Base-by-base conservation (phyloP, 2,797 vertebrate genomes). In the Potorous gilbertii region DNA sequence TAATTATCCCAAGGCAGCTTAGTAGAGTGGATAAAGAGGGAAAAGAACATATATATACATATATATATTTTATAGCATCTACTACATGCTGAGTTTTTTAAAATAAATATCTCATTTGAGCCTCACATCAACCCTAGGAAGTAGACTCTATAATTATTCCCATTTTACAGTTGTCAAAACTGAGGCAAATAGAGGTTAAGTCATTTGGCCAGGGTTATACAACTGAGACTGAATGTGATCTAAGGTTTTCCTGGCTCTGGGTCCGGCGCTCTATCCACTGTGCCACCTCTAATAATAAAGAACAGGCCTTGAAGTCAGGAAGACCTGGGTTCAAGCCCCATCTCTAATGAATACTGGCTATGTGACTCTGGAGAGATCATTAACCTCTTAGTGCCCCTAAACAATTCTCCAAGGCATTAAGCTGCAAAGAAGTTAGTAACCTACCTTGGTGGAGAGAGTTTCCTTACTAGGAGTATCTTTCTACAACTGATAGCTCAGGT, bases 111-210 rank as follows among this genome's bases (percentile, higher is more conserved):
- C 18, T 0, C n/a, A 24, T 81, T 81, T 55, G 66, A 54, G 62
- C 90, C 56, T 95, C n/a, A 21, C 46, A 52, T 54, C 28, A 92
- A 74, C 52, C 87, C 59, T 28, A 27, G 50, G 29, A 57, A 52
- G 40, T 87, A 90, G 1, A 0, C 90, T 2, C 55, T 52, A 50
- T 24, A 40, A 93, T 0, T 50, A 92, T 28, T 90, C 46, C 52
- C 4, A 6, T 87, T 93, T 92, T 81, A 96, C 28, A 81, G n/a
- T 34, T 1, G 18, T 95, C 57, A 29, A 96, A 92, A 91, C 34
- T 92, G 81, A 95, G 87, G 50, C 24, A 31, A 0, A 4, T 56
- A 55, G 40, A 94, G 1, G 54, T 90, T 34, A 93, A 92, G 81
- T 56, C 62, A 93, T 14, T 52, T 91, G 62, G 55, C 90, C 55